Evolutionary conservation across 1,140 invertebrate genomes (phyloP), one percentile per base, ranked within the genome.

Genomic region (silkworm (Bombyx mori)): DNA sequence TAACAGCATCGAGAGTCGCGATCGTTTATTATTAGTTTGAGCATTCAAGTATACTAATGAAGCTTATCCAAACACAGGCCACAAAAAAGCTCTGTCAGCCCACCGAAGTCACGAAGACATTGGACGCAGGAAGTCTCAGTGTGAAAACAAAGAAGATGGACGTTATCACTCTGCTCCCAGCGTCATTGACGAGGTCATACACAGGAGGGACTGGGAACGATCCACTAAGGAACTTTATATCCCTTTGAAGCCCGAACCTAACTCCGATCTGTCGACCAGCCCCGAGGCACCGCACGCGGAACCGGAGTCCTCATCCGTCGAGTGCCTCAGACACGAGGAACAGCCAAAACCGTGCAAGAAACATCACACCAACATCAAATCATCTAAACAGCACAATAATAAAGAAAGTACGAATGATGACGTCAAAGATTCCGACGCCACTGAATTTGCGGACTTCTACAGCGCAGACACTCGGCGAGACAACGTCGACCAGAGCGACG

Each of bases 61-160:
- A 35, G 26, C 26, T 51, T 51, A 3, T 51, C 18, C 8, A 9
- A 35, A 10, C 26, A 51, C 66, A 82, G 79, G 79, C 46, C 61
- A 70, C 51, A 71, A 69, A 18, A 84, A 82, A 50, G 62, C 78
- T 0, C 54, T 83, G 9, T 73, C 78, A n/a, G 75, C 81, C 6
- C 80, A 86, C 45, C 68, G 79, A 45, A 86, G 83, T 65, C 81
- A 84, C 65, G 83, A 86, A 47, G 81, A 86, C 56, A 82, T 86
- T 0, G 63, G 73, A 26, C 68, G 74, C 3, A 64, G 77, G 12
- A 75, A 78, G 47, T 82, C 78, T 0, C 73, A 79, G 18, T 68
- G 69, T n/a, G 77, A 77, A 7, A 42, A 26, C 1, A 45, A 22
- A 1, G 68, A 75, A 10, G 73, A 78, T 0, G 60, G 69, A 1